Evolutionary conservation across 2,113 vertebrate genomes (phyloP).

Genomic region (Perca fluviatilis): DNA sequence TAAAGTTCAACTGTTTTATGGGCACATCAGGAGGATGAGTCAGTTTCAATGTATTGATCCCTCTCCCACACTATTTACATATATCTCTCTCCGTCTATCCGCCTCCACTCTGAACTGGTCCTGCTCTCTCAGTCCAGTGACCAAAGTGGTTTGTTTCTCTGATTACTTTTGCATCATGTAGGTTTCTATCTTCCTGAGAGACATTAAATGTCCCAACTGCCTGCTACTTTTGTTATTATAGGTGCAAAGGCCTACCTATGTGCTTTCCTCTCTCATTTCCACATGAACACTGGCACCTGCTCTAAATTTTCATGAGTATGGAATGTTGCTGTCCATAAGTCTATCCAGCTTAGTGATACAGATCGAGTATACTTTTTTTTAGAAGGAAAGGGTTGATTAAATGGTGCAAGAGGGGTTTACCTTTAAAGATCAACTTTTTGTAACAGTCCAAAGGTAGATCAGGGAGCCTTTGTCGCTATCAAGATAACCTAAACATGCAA

Average conservation of each 20-base stretch:
- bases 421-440: neutral
- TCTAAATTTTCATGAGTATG: constrained; percentile 7
- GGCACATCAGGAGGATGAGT: neutral
- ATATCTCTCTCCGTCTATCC: neutral
- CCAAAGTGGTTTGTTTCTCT: neutral
- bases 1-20: constrained; percentile 10
- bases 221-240: constrained; percentile 39
- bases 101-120: neutral
- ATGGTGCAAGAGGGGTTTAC: neutral
- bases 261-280: constrained; percentile 4
- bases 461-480: neutral
- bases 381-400: neutral
- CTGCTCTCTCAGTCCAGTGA: neutral
- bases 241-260: constrained; percentile 18
- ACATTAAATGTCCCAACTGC: neutral
- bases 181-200: constrained; percentile 22
- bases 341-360: neutral
- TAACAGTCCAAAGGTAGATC: neutral
- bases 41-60: neutral
- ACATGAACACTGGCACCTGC: constrained; percentile 10
- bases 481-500: neutral
- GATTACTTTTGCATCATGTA: constrained; percentile 26
- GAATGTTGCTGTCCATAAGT: neutral
- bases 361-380: neutral
- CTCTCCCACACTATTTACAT: neutral